Percentiles rank a stretch among this genome's conserved stretches.
Evolutionary conservation across 2,113 vertebrate species (phyloP).

Genomic region (Piprites chloris): DNA sequence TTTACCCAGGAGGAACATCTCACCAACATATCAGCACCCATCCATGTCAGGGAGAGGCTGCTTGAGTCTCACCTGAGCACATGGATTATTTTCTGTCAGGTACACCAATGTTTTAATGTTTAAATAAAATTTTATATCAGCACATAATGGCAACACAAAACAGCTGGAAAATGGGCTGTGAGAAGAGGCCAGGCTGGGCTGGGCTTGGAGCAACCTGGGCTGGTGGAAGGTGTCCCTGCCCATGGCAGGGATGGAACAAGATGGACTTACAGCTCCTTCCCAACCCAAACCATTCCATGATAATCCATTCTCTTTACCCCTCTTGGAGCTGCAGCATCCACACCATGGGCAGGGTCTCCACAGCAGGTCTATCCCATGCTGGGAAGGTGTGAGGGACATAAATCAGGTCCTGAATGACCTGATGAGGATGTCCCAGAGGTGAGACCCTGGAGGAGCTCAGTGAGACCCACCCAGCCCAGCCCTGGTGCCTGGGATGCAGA

Average conservation of each 20-base stretch:
- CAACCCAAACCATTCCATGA: not conserved
- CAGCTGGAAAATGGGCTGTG: not conserved
- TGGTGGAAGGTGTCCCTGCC: not conserved
- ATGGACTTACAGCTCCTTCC: not conserved
- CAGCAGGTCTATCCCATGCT: fast-evolving
- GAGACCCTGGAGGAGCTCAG: not conserved
- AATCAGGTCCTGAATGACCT: not conserved
- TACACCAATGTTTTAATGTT: not conserved
- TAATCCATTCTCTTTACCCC: fast-evolving
- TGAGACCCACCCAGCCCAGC: not conserved
- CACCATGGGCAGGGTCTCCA: fast-evolving
- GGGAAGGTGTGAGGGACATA: not conserved
- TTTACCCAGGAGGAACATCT: not conserved
- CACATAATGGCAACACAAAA: not conserved
- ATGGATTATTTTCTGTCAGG: not conserved
- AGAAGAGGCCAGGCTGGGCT: not conserved
- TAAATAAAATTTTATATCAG: not conserved
- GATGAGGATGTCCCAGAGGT: not conserved
- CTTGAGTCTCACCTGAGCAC: not conserved
- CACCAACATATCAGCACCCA: not conserved
- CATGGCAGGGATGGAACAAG: not conserved
- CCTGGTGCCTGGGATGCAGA: fast-evolving
- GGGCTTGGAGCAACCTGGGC: not conserved
- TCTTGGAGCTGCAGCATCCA: not conserved
- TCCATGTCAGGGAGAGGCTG: not conserved